Evolutionary conservation across 2,797 vertebrate species (phyloP).

Genomic region (Syncerus caffer): DNA sequence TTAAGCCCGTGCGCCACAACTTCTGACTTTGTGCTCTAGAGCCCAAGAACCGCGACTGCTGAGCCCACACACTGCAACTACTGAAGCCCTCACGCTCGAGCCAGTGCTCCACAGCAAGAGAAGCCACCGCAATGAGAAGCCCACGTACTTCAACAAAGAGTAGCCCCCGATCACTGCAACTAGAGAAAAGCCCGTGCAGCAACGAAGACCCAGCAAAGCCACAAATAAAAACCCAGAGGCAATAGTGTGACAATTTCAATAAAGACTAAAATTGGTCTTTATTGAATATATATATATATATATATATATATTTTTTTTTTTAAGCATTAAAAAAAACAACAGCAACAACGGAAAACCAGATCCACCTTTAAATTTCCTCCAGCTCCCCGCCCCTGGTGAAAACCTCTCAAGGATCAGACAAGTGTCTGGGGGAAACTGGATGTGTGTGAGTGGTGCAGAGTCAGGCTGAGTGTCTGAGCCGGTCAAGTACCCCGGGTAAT

Average conservation of each 20-base stretch:
- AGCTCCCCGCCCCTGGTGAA: neutral
- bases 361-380: neutral
- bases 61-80: neutral
- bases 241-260: neutral
- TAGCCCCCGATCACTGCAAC: accelerated
- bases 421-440: neutral
- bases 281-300: too few relatives aligned
- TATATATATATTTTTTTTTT: too few relatives aligned
- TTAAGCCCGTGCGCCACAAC: neutral
- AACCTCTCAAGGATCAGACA: neutral
- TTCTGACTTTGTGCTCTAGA: neutral
- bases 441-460: neutral
- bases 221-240: neutral
- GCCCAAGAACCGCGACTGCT: neutral
- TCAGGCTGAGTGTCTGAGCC: neutral
- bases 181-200: neutral
- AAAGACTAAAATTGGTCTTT: neutral
- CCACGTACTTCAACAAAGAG: neutral
- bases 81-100: neutral
- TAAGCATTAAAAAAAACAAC: neutral
- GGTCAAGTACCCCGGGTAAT: neutral
- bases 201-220: neutral
- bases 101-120: neutral
- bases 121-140: neutral
- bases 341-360: neutral